Evolutionary conservation across 2,113 vertebrate genomes (phyloP).

Genomic region (Riparia riparia): DNA sequence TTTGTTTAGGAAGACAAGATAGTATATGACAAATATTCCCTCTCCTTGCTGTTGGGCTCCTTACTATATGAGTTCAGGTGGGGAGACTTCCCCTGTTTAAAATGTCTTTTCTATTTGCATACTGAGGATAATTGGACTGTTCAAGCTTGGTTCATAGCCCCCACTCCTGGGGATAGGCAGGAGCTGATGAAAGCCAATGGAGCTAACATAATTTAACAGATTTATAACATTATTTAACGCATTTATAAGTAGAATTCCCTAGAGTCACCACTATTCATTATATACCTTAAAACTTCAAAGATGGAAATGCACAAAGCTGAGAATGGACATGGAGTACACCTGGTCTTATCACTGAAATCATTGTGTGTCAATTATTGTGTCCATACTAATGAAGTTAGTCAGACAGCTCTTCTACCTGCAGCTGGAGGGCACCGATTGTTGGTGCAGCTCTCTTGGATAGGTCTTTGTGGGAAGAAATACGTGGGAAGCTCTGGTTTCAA

Average conservation of each 20-base stretch:
- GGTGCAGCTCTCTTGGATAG: neutral
- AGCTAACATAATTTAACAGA: neutral
- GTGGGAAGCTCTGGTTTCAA: neutral
- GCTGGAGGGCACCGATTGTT: neutral
- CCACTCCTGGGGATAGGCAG: neutral
- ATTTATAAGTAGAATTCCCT: neutral
- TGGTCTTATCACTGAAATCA: neutral
- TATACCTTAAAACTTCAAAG: neutral
- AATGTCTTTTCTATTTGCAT: neutral
- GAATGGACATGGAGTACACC: neutral
- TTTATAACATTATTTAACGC: neutral
- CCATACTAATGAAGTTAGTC: neutral
- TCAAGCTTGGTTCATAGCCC: neutral
- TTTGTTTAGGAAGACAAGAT: neutral
- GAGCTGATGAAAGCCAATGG: neutral
- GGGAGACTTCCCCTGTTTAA: neutral
- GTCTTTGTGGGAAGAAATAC: neutral
- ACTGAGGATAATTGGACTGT: neutral
- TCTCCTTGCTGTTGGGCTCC: neutral
- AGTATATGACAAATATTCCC: neutral
- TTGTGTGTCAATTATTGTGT: fast-evolving
- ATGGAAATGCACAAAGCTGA: neutral
- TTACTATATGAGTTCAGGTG: neutral
- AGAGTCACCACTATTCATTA: neutral
- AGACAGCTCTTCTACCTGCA: neutral